Evolutionary conservation across 2,113 vertebrate genomes (phyloP), one percentile per base, ranked within the genome.

Genomic region (Harpagus bidentatus): DNA sequence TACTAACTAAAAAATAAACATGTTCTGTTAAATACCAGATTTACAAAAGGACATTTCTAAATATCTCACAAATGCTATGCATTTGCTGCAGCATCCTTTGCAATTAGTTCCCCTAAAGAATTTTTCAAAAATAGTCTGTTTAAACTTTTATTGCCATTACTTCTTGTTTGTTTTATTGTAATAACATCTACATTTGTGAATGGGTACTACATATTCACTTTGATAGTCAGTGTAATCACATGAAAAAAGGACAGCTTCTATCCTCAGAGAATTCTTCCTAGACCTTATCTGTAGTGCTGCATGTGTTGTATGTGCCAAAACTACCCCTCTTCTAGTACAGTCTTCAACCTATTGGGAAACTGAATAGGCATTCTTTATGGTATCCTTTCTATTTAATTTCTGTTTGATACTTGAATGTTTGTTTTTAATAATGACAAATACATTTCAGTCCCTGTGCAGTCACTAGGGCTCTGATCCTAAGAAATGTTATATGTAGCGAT

Each of bases 121-220:
- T 23, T 12, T 71, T 83, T 83, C 10, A 72, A 31, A 87, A 90
- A 21, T 11, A 16, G 3, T 31, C 36, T 63, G 5, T 22, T 91
- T 29, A 59, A 85, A 31, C 38, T 82, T 74, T 26, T 59, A 34
- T 50, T 79, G 32, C 13, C 11, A 2, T 62, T 74, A 43, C 8
- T 76, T 42, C 13, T 61, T 59, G 40, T 31, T 73, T 65, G 23
- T 34, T 81, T 67, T 42, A 4, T 71, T 85, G 14, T 13, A 56
- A 38, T 6, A 53, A 6, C 9, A 19, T 18, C 12, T n/a, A 0
- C 3, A 2, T 63, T 40, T 47, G 10, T 28, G 43, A 50, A 21
- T 32, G 16, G 9, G 17, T 74, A 55, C 15, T 91, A 28, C 12
- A 5, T 21, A 9, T 47, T 82, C 32, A 42, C 20, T 79, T 72